Conservation (phyloP, 2,888 invertebrate species). For the Trissoscelio sp. region DNA sequence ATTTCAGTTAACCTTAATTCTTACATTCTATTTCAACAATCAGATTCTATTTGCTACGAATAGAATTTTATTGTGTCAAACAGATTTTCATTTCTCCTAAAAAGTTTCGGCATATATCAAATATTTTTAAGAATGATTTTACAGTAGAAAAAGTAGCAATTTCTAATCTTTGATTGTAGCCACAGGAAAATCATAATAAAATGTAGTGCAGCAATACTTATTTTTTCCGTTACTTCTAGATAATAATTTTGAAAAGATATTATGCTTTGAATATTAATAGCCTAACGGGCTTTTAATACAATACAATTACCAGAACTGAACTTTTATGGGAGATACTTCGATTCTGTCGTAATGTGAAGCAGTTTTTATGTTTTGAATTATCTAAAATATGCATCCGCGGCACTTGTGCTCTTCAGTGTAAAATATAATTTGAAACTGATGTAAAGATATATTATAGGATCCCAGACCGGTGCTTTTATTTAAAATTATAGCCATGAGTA, state of each 20-base stretch:
- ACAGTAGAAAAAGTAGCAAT: no score
- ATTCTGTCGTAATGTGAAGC: background rate
- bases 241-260: background rate
- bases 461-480: constrained; percentile 9
- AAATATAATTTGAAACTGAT: background rate
- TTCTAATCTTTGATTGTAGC: no score
- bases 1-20: background rate
- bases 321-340: background rate
- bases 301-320: background rate
- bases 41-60: no score
- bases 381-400: constrained; percentile 19
- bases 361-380: background rate
- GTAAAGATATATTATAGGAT: constrained; percentile 14
- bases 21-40: no score
- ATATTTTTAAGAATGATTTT: no score
- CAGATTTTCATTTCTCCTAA: no score
- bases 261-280: background rate
- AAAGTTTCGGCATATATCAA: no score
- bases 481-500: constrained; percentile 17
- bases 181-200: background rate
- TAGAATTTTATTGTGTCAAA: no score
- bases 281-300: background rate
- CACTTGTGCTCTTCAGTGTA: background rate
- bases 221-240: background rate
- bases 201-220: background rate